These are phyloP conservation scores for Lampropteryx suffumata DNA, from an alignment of 2,888 invertebrate genomes.

Conservation along the genomic window DNA sequence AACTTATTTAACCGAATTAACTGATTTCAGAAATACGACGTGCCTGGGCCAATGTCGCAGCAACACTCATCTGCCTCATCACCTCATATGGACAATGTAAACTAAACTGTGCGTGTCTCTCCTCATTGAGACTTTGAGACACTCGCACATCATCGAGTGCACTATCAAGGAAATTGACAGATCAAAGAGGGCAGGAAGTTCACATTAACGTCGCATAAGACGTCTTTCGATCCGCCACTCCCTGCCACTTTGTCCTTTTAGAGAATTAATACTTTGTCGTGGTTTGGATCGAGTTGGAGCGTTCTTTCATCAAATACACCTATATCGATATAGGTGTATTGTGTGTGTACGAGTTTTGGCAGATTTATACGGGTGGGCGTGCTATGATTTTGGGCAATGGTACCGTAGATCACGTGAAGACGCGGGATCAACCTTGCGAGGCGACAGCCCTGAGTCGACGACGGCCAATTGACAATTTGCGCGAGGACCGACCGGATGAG, in stretches of 20 bases:
- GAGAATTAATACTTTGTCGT: constrained; percentile 6
- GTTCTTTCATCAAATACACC: neutral
- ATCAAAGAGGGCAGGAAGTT: constrained; percentile 75
- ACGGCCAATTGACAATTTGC: constrained; percentile 77
- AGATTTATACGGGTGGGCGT: constrained; percentile 9
- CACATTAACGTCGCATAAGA: constrained; percentile 66
- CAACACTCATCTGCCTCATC: constrained; percentile 32
- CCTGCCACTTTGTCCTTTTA: constrained; percentile 34
- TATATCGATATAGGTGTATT: too few relatives aligned
- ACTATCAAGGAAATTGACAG: constrained; percentile 72
- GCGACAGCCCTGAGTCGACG: constrained; percentile 66
- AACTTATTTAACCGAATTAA: constrained; percentile 69
- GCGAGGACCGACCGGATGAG: constrained; percentile 74
- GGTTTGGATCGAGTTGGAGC: constrained; percentile 1
- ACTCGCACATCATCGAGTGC: constrained; percentile 58
- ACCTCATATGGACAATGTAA: constrained; percentile 21
- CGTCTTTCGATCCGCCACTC: constrained; percentile 57
- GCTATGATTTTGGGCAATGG: constrained; percentile 40
- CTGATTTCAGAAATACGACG: constrained; percentile 64
- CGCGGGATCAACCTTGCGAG: constrained; percentile 56
- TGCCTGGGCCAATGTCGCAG: constrained; percentile 29
- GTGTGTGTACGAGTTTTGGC: constrained; percentile 6
- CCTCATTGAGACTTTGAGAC: constrained; percentile 60
- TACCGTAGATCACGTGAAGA: constrained; percentile 54
- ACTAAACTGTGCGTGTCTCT: constrained; percentile 61